These are phyloP conservation scores for Theristicus caerulescens DNA, from an alignment of 2,113 vertebrate species.

Conservation along the genomic window DNA sequence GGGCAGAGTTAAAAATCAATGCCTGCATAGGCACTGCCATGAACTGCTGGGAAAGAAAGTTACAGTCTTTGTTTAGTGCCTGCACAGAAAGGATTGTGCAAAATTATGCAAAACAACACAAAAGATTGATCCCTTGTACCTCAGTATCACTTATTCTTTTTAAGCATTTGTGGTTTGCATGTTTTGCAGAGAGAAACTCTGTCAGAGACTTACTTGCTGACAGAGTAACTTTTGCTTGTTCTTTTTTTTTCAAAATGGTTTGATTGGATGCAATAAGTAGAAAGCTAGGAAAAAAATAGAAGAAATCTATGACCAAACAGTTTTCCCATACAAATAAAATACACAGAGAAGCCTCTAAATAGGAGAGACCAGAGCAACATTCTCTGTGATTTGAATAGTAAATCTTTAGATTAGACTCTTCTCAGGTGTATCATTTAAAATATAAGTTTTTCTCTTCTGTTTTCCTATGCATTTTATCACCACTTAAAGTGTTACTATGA, in stretches of 20 bases:
- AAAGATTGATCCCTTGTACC: background rate
- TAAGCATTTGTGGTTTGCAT: background rate
- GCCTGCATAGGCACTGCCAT: background rate
- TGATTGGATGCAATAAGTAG: background rate
- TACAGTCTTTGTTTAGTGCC: background rate
- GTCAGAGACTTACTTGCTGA: background rate
- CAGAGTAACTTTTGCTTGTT: background rate
- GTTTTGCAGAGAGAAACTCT: background rate
- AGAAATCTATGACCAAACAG: background rate
- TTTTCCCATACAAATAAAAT: background rate
- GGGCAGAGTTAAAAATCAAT: background rate
- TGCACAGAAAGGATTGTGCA: background rate
- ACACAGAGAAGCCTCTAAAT: background rate
- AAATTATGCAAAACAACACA: background rate
- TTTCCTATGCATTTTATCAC: background rate
- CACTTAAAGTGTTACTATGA: background rate
- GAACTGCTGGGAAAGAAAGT: background rate
- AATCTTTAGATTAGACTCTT: background rate
- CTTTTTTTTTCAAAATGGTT: background rate
- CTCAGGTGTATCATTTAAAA: background rate
- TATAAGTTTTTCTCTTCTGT: background rate
- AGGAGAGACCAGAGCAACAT: background rate
- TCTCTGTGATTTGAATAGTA: background rate
- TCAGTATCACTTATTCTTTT: background rate
- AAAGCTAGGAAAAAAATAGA: background rate